Percentiles rank a stretch among this genome's conserved stretches.
These are phyloP conservation scores for Nibea albiflora DNA, from an alignment of 2,113 vertebrate species.

Conservation along the genomic window DNA sequence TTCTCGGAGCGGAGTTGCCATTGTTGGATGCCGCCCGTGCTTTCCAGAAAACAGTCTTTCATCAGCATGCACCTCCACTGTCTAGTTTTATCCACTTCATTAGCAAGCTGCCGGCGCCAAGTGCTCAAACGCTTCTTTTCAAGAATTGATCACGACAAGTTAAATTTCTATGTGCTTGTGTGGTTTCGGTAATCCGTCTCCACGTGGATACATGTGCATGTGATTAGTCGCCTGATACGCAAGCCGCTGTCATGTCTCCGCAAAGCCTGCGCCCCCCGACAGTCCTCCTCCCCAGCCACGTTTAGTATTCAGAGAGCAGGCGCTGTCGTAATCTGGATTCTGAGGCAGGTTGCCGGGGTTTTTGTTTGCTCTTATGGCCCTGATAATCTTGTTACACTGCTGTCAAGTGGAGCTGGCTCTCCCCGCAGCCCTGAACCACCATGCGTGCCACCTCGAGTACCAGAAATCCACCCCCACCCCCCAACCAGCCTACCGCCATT, in stretches of 20 bases:
- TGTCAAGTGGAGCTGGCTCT: slow-evolving; percentile 79
- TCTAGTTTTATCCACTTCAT: slow-evolving; percentile 76
- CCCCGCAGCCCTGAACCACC: slow-evolving; percentile 67
- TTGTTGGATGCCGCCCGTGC: slow-evolving; percentile 53
- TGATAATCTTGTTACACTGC: slow-evolving; percentile 81
- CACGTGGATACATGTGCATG: slow-evolving; percentile 37
- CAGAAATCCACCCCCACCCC: slow-evolving; percentile 44
- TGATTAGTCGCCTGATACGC: slow-evolving; percentile 48
- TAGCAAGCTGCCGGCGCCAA: slow-evolving; percentile 67
- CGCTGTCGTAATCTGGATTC: slow-evolving; percentile 74
- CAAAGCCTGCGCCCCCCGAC: slow-evolving; percentile 58
- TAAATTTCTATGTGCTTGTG: slow-evolving; percentile 63
- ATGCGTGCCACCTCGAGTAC: slow-evolving; percentile 69
- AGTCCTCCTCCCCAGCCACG: slow-evolving; percentile 66
- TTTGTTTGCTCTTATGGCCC: slow-evolving; percentile 80
- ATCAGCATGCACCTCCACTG: slow-evolving; percentile 72
- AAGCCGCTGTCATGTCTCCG: slow-evolving; percentile 61
- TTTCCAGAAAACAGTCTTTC: slow-evolving; percentile 57
- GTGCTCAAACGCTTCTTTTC: slow-evolving; percentile 58
- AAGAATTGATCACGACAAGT: slow-evolving; percentile 73
- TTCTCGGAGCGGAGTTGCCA: slow-evolving; percentile 41
- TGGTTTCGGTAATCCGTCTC: slow-evolving; percentile 54
- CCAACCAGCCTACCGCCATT: slow-evolving; percentile 69
- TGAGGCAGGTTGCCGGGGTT: slow-evolving; percentile 70
- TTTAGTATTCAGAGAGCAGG: slow-evolving; percentile 77